Evolutionary conservation across 1,140 invertebrate species (phyloP).

Genomic region (Leptinotarsa defecta): DNA sequence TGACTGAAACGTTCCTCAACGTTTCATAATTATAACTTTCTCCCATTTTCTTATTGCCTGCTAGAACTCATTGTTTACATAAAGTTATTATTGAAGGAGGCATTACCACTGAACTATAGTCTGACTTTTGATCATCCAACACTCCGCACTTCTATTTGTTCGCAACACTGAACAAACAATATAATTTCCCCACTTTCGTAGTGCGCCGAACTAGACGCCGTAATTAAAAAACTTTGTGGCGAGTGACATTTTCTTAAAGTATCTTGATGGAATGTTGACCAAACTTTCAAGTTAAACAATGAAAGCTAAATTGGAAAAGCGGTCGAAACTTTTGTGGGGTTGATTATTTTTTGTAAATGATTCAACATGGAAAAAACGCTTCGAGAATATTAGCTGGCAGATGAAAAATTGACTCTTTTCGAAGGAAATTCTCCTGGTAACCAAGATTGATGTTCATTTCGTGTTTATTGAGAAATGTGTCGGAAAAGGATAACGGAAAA

Average conservation of each 20-base stretch:
- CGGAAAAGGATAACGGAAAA: too few species aligned
- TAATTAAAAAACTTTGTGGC: slow-evolving; percentile 22
- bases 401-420: slow-evolving; percentile 1
- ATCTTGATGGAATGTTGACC: slow-evolving; percentile 21
- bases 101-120: too few species aligned
- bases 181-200: not conserved
- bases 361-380: slow-evolving; percentile 5
- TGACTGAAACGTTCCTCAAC: too few species aligned
- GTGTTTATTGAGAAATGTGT: too few species aligned
- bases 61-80: too few species aligned
- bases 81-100: too few species aligned
- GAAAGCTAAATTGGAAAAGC: slow-evolving; percentile 19
- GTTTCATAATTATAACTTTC: too few species aligned
- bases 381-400: not conserved
- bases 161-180: not conserved
- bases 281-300: slow-evolving; percentile 23
- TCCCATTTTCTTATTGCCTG: too few species aligned
- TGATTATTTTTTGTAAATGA: slow-evolving; percentile 21
- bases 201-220: slow-evolving; percentile 1
- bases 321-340: slow-evolving; percentile 12
- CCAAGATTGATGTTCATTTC: not conserved
- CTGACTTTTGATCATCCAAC: too few species aligned
- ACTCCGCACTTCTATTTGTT: not conserved
- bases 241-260: slow-evolving; percentile 22
- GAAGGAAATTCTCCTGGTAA: not conserved